phyloP scores from a whole-genome alignment of 2,113 vertebrate genomes.

The Sialia sialis region DNA sequence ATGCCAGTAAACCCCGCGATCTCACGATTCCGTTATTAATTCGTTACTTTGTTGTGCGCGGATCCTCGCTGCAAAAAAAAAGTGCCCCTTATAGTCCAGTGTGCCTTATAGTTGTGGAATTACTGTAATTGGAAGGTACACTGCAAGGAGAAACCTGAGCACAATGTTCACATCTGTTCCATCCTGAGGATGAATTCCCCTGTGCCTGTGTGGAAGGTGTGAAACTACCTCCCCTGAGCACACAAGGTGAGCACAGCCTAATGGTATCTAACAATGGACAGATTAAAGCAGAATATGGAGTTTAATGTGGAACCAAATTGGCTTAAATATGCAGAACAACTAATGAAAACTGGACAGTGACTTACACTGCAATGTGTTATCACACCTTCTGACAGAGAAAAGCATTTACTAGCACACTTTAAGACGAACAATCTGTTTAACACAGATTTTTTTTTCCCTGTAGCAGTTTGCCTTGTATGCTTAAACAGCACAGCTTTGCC shows the following conservation, averaged over 20 bases:
- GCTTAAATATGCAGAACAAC: background rate
- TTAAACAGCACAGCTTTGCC: background rate
- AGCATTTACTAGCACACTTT: background rate
- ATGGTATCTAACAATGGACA: background rate
- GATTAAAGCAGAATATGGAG: background rate
- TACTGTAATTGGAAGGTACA: background rate
- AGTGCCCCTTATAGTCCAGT: too few relatives aligned
- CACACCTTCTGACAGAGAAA: background rate
- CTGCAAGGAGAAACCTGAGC: background rate
- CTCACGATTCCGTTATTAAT: too few relatives aligned
- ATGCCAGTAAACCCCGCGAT: too few relatives aligned
- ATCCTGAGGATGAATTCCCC: background rate
- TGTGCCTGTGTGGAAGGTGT: background rate
- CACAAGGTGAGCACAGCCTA: background rate
- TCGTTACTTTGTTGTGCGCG: too few relatives aligned
- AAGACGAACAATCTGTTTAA: background rate
- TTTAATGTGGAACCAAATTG: background rate
- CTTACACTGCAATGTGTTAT: background rate
- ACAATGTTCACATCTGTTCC: accelerated
- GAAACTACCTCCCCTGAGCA: background rate
- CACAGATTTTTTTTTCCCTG: background rate
- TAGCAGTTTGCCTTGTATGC: background rate
- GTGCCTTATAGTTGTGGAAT: too few relatives aligned
- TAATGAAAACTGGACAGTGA: background rate
- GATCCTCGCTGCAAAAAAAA: too few relatives aligned